These are phyloP conservation scores for Odontocolon sp. DNA, from an alignment of 2,888 invertebrate genomes.

Conservation along the genomic window DNA sequence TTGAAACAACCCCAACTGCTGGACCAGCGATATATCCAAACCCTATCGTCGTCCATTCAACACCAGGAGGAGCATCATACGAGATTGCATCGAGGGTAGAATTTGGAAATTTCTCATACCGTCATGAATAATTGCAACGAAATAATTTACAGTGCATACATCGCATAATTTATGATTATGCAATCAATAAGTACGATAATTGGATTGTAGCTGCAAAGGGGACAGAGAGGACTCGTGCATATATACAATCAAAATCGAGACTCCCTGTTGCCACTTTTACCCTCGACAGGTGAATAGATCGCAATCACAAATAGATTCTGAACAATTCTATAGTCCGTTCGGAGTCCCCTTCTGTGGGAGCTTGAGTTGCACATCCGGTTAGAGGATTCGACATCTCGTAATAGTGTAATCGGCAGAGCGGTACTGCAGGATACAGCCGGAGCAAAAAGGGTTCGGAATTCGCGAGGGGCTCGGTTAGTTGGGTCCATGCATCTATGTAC, in stretches of 20 bases:
- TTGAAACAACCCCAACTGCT: slow-evolving; percentile 12
- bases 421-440: not conserved
- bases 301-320: slow-evolving; percentile 48
- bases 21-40: slow-evolving; percentile 12
- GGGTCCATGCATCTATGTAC: no score
- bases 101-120: slow-evolving; percentile 27
- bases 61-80: no score
- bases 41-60: slow-evolving; percentile 39
- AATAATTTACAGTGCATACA: slow-evolving; percentile 47
- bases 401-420: slow-evolving; percentile 21
- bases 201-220: slow-evolving; percentile 32
- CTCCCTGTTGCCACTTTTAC: slow-evolving; percentile 22
- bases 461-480: slow-evolving; percentile 1
- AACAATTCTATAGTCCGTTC: slow-evolving; percentile 1
- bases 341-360: slow-evolving; percentile 9
- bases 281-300: slow-evolving; percentile 51
- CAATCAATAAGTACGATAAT: slow-evolving; percentile 52
- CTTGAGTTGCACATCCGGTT: slow-evolving; percentile 32
- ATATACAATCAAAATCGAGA: slow-evolving; percentile 14
- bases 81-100: slow-evolving; percentile 9
- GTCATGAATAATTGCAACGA: slow-evolving; percentile 46
- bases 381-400: slow-evolving; percentile 28
- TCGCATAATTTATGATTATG: slow-evolving; percentile 48
- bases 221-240: not conserved
- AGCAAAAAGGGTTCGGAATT: slow-evolving; percentile 22